Evolutionary conservation across 2,888 invertebrate species (phyloP).

Genomic region (Seira musarum): DNA sequence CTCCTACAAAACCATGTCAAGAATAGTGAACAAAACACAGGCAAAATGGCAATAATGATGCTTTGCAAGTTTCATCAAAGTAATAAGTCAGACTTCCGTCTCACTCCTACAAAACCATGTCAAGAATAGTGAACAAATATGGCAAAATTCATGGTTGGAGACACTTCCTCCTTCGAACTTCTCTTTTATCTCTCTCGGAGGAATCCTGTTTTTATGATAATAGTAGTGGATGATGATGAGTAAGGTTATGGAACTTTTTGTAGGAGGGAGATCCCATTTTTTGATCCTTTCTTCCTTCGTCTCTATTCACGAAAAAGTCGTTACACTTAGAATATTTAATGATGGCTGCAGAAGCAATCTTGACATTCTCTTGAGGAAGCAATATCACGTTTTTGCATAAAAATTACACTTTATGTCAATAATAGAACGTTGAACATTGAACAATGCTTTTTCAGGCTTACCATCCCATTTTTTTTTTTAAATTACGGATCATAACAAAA

Average conservation of each 20-base stretch:
- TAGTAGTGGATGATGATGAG: background rate
- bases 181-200: slow-evolving; percentile 1
- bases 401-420: no score
- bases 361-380: background rate
- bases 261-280: no score
- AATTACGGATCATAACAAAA: no score
- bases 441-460: no score
- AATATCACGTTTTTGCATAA: slow-evolving; percentile 1
- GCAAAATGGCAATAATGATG: background rate
- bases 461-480: no score
- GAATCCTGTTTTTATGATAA: background rate
- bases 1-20: no score
- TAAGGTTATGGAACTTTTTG: slow-evolving; percentile 11
- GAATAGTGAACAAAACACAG: background rate
- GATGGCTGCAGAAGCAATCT: slow-evolving; percentile 6
- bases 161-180: background rate
- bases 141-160: background rate
- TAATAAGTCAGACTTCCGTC: slow-evolving; percentile 7
- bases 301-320: background rate
- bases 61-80: slow-evolving; percentile 1
- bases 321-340: slow-evolving; percentile 5
- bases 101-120: background rate
- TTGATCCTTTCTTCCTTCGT: background rate
- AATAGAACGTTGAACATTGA: no score
- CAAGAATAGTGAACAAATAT: background rate